Evolutionary conservation across 2,113 vertebrate species (phyloP), one percentile per base, ranked within the genome.

Genomic region (Notothenia rossii): DNA sequence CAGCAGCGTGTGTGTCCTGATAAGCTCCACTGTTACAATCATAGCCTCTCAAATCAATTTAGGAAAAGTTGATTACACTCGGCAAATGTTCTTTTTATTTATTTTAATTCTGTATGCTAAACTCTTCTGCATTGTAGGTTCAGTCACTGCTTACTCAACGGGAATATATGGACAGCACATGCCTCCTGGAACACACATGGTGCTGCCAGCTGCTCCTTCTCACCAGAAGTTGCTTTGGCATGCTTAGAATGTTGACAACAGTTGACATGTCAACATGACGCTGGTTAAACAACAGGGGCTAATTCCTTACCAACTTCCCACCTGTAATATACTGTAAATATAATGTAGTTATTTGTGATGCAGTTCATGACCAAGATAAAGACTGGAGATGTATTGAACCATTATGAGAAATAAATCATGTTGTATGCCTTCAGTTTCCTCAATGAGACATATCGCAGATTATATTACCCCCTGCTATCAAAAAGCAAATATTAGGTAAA

Each of bases 161-260:
- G 10, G 14, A 43, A 25, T 48, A 18, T 2, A 36, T 4, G 10
- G 3, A 65, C 18, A 36, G 54, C 48, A 55, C 61, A 22, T 17
- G 45, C 2, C 56, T 50, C 20, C 51, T 43, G n/a, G n/a, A 11
- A 63, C 40, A 78, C 66, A 71, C 50, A 62, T 46, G 33, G 40
- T 40, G 51, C 33, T 59, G 11, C 36, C 75, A 77, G 56, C 68
- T 83, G 69, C 63, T 73, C 10, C 59, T 70, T 68, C 65, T 74
- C 17, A 25, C 22, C 14, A 9, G 22, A 22, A 43, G 50, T 70
- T 20, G 36, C 18, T 69, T 29, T 46, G 33, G 33, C 55, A 73
- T 61, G 48, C 14, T 49, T 48, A 7, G 63, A 53, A 77, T 67
- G 51, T 20, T 15, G 2, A 29, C 8, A 80, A 50, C 53, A 40